Base-by-base conservation (phyloP, 2,888 invertebrate species). In the Xestia c-nigrum region DNA sequence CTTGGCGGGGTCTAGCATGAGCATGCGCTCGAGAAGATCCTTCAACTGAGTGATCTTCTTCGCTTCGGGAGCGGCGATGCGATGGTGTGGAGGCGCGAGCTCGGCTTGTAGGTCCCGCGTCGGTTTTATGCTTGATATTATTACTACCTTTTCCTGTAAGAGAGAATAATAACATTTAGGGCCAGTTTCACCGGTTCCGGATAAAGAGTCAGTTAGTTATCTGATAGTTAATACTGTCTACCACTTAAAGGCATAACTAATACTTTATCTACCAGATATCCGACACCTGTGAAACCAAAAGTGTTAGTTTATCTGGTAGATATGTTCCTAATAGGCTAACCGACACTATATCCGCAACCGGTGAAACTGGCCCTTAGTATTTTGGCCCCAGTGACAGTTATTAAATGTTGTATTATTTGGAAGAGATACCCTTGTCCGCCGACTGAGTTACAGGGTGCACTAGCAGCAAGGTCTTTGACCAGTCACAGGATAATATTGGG, bases 61-160 rank as follows among this genome's bases (percentile, higher is more conserved):
- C 84, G 98, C 97, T 93, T 99, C 99, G 84, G 99, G 98, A 19
- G 98, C 97, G 0, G 99, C 99, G 75, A 99, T 96, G 67, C 98
- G 98, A 93, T 99, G 99, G 90, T 98, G 98, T 14, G 99, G 98
- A 0, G 97, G 97, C 75, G 99, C 97, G 84, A 99, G 96, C 92
- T 99, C 99, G 0, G 98, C 96, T 88, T 98, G 98, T 77, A 99
- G 97, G 92, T 99, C 99, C 52, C 99, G 97, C 3, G 97, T 97
- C 19, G 98, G 97, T 90, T 98, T 98, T 83, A 99, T 98, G 70
- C 98, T 98, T 64, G 99, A 98, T 97, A 99, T 98, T 65, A 99
- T 98, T n/a, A 99, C 99, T 70, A 99, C 97, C 97, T 99, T 99
- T 93, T 99, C 99, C 99, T 99, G 96, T n/a, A 96, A 96, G 85